Conservation (phyloP, 2,797 vertebrate species). For the Acridotheres tristis region DNA sequence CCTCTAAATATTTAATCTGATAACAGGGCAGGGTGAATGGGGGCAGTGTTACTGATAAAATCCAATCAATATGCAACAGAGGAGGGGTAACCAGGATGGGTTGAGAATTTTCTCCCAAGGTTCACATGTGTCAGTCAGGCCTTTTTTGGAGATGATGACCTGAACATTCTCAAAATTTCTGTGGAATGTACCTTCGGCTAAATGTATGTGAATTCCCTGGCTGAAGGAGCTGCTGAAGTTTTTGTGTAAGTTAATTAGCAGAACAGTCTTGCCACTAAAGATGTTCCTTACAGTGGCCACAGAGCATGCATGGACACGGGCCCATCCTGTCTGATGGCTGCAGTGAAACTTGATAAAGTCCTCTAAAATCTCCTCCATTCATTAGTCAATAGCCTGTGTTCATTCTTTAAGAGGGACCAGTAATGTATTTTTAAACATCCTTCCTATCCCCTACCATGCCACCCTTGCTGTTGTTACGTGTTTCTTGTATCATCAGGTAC, state of each 20-base stretch:
- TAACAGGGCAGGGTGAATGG: not conserved
- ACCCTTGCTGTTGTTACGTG: not conserved
- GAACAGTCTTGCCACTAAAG: not conserved
- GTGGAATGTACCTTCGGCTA: not conserved
- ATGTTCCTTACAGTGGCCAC: not conserved
- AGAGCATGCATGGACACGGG: rapidly evolving
- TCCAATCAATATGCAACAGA: not conserved
- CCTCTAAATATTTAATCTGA: not conserved
- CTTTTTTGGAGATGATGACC: not conserved
- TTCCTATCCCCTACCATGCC: not conserved
- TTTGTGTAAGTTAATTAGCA: not conserved
- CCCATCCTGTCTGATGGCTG: not conserved
- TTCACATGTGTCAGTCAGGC: not conserved
- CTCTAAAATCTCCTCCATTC: not conserved
- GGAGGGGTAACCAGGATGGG: not conserved
- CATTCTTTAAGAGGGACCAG: not conserved
- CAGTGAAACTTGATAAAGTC: not conserved
- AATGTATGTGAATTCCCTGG: not conserved
- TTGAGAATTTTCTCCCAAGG: not conserved
- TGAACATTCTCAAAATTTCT: not conserved
- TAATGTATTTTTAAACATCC: not conserved
- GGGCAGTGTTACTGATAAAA: not conserved
- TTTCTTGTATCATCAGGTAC: not conserved
- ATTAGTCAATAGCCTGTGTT: not conserved
- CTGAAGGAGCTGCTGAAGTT: not conserved